These are phyloP conservation scores for Leiothrix lutea DNA, from an alignment of 2,113 vertebrate species.

Conservation along the genomic window DNA sequence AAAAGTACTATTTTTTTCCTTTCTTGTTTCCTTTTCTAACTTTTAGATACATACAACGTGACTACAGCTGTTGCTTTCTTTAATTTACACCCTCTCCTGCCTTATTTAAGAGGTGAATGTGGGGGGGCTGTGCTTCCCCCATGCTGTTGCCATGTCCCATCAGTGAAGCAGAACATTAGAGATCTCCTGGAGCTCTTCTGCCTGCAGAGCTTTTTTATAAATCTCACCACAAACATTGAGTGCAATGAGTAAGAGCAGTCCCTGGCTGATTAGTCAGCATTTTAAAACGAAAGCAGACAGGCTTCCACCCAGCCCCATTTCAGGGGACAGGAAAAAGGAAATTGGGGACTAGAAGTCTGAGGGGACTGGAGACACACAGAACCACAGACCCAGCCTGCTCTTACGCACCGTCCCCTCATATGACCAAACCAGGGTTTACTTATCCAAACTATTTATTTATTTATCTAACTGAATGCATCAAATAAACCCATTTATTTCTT, in stretches of 20 bases:
- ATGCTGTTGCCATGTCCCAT: not conserved
- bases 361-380: not conserved
- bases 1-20: not conserved
- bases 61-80: not conserved
- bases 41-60: not conserved
- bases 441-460: not conserved
- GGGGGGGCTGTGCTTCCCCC: not conserved
- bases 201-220: not conserved
- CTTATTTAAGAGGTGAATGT: not conserved
- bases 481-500: not conserved
- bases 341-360: constrained; percentile 21
- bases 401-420: not conserved
- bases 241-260: constrained; percentile 40
- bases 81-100: not conserved
- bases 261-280: constrained; percentile 18
- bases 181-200: not conserved
- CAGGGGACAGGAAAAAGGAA: constrained; percentile 59
- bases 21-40: not conserved
- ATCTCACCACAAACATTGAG: not conserved
- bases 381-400: constrained; percentile 39
- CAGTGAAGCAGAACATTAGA: not conserved
- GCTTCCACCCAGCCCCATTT: constrained; percentile 33
- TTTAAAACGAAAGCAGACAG: constrained; percentile 41
- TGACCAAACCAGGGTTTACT: not conserved
- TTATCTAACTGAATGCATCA: no score